Evolutionary conservation across 2,113 vertebrate species (phyloP), one percentile per base, ranked within the genome.

Genomic region (Aramus guarauna): DNA sequence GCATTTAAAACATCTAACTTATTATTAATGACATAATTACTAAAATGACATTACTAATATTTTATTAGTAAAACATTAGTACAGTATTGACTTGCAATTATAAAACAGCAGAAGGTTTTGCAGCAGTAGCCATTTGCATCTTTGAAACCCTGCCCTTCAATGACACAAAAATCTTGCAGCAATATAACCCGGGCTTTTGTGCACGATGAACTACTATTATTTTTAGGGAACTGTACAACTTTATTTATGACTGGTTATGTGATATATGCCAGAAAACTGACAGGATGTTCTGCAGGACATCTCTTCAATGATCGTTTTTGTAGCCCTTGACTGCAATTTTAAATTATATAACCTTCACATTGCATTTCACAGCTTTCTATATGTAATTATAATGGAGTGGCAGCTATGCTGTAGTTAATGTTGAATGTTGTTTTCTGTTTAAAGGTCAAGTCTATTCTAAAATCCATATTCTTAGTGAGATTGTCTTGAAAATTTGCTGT

Each of bases 381-480:
- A 90, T 77, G 69, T 90, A 92, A 94, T 94, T 92, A 85, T 59
- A 94, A 89, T 4, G 17, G 94, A 95, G 63, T 67, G 89, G 86
- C 84, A 95, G 94, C 92, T 95, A 82, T 80, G 81, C 94, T 93
- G 86, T 30, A 90, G 86, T 88, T 96, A 96, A 91, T 82, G 89
- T 43, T 91, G 77, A 94, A 94, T 62, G 74, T 15, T 95, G 86
- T 82, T 95, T 97, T 95, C 94, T 94, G 71, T 83, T 96, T 95
- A 97, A 97, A 97, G 97, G 94, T 96, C 96, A 96, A 89, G 69
- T 62, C 87, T 97, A 85, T 85, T 96, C 93, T 88, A 97, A 96
- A 97, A 92, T 92, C 74, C 71, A 97, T 87, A 94, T 83, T 96
- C 92, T 85, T 91, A 84, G 55, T n/a, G 75, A 91, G 84, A 91